Evolutionary conservation across 2,797 vertebrate genomes (phyloP).

Genomic region (Taenioides sp.): DNA sequence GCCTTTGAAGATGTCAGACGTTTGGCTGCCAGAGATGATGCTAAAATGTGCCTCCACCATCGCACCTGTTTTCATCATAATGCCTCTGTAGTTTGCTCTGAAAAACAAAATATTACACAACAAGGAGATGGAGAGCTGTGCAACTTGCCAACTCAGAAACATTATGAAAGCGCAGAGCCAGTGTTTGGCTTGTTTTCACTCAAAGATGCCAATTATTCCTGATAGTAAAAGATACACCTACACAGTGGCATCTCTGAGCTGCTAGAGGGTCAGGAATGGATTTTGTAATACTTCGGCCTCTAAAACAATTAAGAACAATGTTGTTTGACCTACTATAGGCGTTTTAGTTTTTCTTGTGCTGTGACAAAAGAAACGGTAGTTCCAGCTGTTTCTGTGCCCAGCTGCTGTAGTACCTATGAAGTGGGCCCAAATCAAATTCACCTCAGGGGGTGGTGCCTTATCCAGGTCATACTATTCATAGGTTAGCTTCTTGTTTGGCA

Average conservation of each 20-base stretch:
- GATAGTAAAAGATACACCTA: slow-evolving; percentile 31
- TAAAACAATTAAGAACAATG: not conserved
- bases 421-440: too few species aligned
- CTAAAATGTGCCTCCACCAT: slow-evolving; percentile 20
- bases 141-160: slow-evolving; percentile 8
- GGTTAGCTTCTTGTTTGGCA: too few species aligned
- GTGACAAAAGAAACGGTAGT: not conserved
- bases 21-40: slow-evolving; percentile 21
- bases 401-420: too few species aligned
- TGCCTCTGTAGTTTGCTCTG: slow-evolving; percentile 12
- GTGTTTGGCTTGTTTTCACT: slow-evolving; percentile 39
- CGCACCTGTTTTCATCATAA: slow-evolving; percentile 32
- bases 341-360: not conserved
- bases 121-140: not conserved
- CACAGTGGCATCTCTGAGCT: slow-evolving; percentile 26
- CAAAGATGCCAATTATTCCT: slow-evolving; percentile 40
- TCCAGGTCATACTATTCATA: too few species aligned
- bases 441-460: too few species aligned
- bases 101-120: slow-evolving; percentile 14
- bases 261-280: slow-evolving; percentile 8
- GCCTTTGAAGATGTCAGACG: slow-evolving; percentile 28
- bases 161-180: slow-evolving; percentile 14
- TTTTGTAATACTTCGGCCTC: not conserved
- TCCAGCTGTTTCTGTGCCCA: not conserved
- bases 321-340: not conserved